phyloP scores from a whole-genome alignment of 2,888 invertebrate genomes.

The Argyresthia goedartella region DNA sequence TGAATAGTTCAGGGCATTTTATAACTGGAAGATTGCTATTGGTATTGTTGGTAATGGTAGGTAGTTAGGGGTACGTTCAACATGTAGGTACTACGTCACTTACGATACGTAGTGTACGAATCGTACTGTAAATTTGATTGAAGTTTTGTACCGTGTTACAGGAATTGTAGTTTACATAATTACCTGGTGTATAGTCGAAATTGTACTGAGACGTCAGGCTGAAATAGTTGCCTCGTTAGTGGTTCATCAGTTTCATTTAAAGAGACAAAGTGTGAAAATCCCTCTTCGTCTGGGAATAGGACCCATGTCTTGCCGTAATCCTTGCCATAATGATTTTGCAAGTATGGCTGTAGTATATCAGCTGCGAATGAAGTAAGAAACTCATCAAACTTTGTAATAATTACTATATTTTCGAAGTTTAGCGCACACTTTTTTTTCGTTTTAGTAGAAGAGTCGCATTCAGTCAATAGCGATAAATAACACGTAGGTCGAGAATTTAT shows the following conservation, averaged over 20 bases:
- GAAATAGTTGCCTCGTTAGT: slow-evolving; percentile 2
- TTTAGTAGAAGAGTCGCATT: no score
- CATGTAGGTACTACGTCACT: no score
- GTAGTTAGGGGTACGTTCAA: no score
- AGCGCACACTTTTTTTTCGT: no score
- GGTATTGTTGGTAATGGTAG: background rate
- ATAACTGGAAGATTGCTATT: background rate
- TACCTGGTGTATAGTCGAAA: slow-evolving; percentile 37
- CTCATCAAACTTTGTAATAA: no score
- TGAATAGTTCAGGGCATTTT: background rate
- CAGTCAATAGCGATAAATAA: no score
- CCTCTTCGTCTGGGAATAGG: slow-evolving; percentile 52
- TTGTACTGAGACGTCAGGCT: slow-evolving; percentile 21
- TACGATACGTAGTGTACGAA: no score
- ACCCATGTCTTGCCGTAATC: slow-evolving; percentile 54
- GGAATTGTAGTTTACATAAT: no score
- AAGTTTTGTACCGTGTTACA: no score
- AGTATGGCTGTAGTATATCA: slow-evolving; percentile 1
- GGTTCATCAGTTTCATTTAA: slow-evolving; percentile 15
- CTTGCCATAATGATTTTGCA: slow-evolving; percentile 11
- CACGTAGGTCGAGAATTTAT: no score
- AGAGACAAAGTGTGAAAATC: slow-evolving; percentile 29
- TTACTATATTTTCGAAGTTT: no score
- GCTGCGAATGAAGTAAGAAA: background rate
- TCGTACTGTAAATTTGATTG: no score